These are phyloP conservation scores for Corythaeola cristata DNA, from an alignment of 2,113 vertebrate genomes.

Conservation along the genomic window DNA sequence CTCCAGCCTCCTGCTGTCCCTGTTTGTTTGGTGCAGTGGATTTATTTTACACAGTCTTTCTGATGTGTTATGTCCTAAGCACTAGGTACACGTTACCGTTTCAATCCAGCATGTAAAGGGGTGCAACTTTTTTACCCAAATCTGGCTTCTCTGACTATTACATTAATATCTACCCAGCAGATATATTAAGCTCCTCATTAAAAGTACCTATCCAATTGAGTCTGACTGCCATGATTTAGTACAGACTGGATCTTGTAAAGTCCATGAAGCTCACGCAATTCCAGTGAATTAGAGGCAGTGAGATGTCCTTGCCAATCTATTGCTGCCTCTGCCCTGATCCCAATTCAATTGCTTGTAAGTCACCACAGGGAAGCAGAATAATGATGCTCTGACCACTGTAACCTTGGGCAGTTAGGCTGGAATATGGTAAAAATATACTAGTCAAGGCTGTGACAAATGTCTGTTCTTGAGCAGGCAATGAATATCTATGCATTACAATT, in stretches of 20 bases:
- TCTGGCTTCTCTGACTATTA: not conserved
- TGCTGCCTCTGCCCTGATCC: slow-evolving; percentile 4
- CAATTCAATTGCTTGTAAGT: not conserved
- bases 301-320: not conserved
- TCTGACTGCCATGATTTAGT: not conserved
- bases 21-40: not conserved
- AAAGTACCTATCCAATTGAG: not conserved
- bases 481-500: slow-evolving; percentile 20
- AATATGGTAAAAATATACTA: not conserved
- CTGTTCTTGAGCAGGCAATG: not conserved
- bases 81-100: not conserved
- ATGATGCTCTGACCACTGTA: not conserved
- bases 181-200: not conserved
- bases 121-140: not conserved
- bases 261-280: not conserved
- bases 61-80: not conserved
- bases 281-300: not conserved
- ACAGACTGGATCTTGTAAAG: not conserved
- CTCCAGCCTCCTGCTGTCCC: not conserved
- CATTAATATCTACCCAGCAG: not conserved
- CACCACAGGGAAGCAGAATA: not conserved
- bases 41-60: not conserved
- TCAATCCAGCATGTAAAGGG: not conserved
- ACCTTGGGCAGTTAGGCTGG: slow-evolving; percentile 26
- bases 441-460: slow-evolving; percentile 13